Evolutionary conservation across 2,888 invertebrate species (phyloP).

Genomic region (Xestia c-nigrum): DNA sequence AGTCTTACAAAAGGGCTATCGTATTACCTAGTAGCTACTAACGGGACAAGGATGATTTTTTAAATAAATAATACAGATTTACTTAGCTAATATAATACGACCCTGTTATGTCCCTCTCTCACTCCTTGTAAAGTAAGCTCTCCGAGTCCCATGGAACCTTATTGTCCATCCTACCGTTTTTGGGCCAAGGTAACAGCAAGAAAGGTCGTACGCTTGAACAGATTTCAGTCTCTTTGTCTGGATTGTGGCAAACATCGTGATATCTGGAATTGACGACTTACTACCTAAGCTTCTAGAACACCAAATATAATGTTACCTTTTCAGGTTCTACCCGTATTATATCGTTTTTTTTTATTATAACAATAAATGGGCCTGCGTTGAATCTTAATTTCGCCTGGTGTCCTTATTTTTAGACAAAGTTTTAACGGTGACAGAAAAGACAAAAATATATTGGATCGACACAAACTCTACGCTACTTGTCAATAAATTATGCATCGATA

Average conservation of each 20-base stretch:
- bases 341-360: not conserved
- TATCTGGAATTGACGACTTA: slow-evolving; percentile 1
- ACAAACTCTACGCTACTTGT: too few relatives aligned
- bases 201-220: slow-evolving; percentile 21
- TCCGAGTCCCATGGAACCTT: not conserved
- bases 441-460: too few relatives aligned
- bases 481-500: too few relatives aligned
- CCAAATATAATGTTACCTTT: not conserved
- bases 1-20: too few relatives aligned
- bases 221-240: not conserved
- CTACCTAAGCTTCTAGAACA: not conserved
- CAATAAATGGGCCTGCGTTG: too few relatives aligned
- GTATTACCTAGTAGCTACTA: too few relatives aligned
- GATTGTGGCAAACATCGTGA: not conserved
- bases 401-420: too few relatives aligned
- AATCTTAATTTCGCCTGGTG: too few relatives aligned
- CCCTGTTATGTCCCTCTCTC: not conserved
- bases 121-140: not conserved
- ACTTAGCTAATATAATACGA: not conserved
- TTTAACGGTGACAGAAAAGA: too few relatives aligned
- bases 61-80: too few relatives aligned
- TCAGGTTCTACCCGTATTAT: not conserved
- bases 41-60: too few relatives aligned
- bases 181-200: slow-evolving; percentile 36
- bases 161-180: slow-evolving; percentile 6